phyloP scores from a whole-genome alignment of 2,888 invertebrate genomes.

The Pyrrhosoma nymphula region DNA sequence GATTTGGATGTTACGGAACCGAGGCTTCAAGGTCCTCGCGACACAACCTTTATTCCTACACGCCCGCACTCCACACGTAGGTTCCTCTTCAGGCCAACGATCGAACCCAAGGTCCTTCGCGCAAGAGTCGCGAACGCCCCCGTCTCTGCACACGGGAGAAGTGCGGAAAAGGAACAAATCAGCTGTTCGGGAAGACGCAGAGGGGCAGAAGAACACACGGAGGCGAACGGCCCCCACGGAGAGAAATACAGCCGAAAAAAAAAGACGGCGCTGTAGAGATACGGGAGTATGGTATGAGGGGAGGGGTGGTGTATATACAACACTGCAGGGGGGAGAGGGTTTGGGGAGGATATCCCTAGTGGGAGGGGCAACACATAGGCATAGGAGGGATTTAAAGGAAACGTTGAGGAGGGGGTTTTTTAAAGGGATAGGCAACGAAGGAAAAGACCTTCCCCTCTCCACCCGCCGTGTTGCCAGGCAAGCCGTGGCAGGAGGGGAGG shows the following conservation, averaged over 20 bases:
- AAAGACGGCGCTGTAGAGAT: too few species aligned
- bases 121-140: background rate
- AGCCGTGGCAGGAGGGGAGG: background rate
- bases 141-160: background rate
- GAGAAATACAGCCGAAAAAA: background rate
- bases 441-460: background rate
- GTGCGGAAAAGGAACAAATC: background rate
- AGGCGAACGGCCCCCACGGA: background rate
- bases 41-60: too few species aligned
- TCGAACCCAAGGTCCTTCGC: conserved; percentile 29
- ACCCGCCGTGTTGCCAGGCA: background rate
- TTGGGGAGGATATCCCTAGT: background rate
- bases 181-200: background rate
- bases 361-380: too few species aligned
- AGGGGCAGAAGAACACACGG: background rate
- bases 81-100: background rate
- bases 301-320: background rate
- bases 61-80: too few species aligned
- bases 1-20: too few species aligned
- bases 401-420: background rate
- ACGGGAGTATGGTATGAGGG: too few species aligned
- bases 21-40: too few species aligned
- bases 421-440: background rate
- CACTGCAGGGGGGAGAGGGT: background rate
- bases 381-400: background rate